Evolutionary conservation across 1,140 invertebrate species (phyloP).

Genomic region (Sminthurinus signatus): DNA sequence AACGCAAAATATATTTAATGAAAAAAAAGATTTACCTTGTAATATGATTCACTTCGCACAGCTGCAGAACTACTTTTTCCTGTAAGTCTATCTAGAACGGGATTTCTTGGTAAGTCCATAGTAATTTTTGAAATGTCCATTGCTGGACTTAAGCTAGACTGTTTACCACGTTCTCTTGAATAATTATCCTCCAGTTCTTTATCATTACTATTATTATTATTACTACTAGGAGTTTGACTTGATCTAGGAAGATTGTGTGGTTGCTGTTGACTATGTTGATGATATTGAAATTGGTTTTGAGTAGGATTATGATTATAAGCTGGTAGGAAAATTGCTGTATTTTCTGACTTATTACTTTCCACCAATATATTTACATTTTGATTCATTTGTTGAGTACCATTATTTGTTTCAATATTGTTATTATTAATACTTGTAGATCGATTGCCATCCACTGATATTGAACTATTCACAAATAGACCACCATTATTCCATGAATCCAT

Average conservation of each 20-base stretch:
- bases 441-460: constrained; percentile 35
- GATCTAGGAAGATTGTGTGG: no score
- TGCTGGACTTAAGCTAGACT: constrained; percentile 6
- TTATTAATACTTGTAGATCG: not conserved
- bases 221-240: no score
- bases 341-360: not conserved
- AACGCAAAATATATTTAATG: not conserved
- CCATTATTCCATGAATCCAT: constrained; percentile 38
- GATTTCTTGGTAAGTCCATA: constrained; percentile 51
- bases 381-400: no score
- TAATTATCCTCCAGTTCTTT: no score
- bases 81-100: constrained; percentile 75
- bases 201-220: no score
- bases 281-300: constrained; percentile 9
- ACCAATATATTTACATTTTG: not conserved
- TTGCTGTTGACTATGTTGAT: not conserved
- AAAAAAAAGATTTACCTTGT: constrained; percentile 46
- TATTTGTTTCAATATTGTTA: no score
- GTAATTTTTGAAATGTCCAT: not conserved
- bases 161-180: no score
- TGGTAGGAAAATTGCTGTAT: not conserved
- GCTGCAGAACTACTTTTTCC: constrained; percentile 53
- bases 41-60: constrained; percentile 75
- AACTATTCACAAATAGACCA: no score
- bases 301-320: not conserved